Evolutionary conservation across 37 sponge, comb jelly and placozoan species (phyloP).

Genomic region (Mnemiopsis leidyi): DNA sequence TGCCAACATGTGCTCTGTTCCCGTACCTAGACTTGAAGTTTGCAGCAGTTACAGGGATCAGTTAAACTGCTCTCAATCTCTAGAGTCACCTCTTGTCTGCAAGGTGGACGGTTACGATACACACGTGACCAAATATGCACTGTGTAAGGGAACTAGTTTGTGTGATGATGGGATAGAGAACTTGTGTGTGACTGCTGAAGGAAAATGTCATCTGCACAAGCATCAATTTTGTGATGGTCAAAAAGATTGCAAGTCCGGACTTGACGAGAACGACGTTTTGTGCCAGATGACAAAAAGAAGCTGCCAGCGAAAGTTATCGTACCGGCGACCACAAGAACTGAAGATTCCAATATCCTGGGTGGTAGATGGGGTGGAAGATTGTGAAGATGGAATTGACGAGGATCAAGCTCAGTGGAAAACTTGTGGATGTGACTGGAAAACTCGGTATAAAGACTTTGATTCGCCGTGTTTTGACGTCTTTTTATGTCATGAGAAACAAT

Average conservation of each 20-base stretch:
- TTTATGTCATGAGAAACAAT: neutral
- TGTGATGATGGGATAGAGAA: neutral
- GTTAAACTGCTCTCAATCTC: neutral
- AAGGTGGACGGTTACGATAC: neutral
- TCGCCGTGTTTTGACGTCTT: neutral
- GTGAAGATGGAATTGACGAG: neutral
- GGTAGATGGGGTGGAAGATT: conserved; percentile 5
- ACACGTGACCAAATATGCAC: neutral
- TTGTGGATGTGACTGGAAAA: neutral
- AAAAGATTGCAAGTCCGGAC: neutral
- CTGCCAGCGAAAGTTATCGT: neutral
- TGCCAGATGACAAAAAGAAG: neutral
- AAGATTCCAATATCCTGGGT: neutral
- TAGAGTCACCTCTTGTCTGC: neutral
- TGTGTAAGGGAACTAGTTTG: neutral
- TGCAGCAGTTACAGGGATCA: neutral
- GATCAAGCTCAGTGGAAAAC: neutral
- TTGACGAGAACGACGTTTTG: neutral
- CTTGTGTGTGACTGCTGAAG: neutral
- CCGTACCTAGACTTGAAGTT: neutral
- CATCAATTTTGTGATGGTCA: conserved; percentile 2
- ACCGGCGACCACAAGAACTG: neutral
- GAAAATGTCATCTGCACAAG: neutral
- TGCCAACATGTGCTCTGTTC: neutral
- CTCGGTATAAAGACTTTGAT: neutral